These are phyloP conservation scores for Coccyzus lansbergi DNA, from an alignment of 2,797 vertebrate genomes.

Conservation along the genomic window DNA sequence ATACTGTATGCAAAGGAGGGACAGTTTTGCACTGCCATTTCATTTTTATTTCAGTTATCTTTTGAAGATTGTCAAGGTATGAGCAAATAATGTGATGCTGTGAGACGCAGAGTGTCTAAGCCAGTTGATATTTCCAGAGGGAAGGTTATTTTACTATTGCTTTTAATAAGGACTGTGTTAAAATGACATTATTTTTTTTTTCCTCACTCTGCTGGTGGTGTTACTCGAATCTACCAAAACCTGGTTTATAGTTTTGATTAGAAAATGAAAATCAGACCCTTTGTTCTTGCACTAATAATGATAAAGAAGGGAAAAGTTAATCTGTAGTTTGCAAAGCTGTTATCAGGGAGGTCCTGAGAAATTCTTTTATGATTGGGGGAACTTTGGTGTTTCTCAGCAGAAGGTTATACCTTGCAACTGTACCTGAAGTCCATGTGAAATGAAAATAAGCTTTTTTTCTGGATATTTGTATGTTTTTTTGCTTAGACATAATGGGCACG, in stretches of 20 bases:
- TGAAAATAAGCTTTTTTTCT: neutral
- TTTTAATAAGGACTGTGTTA: neutral
- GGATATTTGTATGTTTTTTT: neutral
- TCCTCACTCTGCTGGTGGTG: neutral
- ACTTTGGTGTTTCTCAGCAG: neutral
- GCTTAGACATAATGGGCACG: neutral
- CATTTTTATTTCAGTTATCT: neutral
- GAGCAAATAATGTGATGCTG: neutral
- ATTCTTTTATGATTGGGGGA: neutral
- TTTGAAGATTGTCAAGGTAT: neutral
- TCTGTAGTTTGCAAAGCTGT: neutral
- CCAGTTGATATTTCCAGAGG: neutral
- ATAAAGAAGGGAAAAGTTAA: neutral
- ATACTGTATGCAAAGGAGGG: neutral
- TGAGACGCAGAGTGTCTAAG: neutral
- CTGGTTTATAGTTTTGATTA: neutral
- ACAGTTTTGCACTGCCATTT: neutral
- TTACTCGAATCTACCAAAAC: neutral
- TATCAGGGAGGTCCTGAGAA: neutral
- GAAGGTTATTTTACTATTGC: neutral
- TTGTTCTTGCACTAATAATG: neutral
- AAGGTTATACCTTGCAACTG: neutral
- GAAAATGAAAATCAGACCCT: neutral
- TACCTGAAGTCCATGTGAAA: neutral
- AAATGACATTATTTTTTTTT: neutral